Conservation (phyloP, 2,888 invertebrate genomes). For the Synanthedon vespiformis region DNA sequence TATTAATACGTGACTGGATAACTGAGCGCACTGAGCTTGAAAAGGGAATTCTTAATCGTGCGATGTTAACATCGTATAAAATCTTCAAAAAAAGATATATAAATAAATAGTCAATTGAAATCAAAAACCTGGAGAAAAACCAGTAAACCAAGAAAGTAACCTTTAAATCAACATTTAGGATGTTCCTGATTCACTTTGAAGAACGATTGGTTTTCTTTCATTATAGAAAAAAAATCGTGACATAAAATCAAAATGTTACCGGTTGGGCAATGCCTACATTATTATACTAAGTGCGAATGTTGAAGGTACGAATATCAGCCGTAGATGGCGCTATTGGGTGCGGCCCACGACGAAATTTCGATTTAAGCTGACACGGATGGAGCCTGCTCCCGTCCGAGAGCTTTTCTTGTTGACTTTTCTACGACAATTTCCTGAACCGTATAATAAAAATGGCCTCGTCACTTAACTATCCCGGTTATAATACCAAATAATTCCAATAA, state of each 20-base stretch:
- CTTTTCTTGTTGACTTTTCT: conserved; percentile 35
- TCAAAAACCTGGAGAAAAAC: too few species aligned
- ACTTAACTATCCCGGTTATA: not conserved
- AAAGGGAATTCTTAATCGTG: conserved; percentile 22
- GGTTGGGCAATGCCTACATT: too few species aligned
- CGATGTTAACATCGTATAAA: conserved; percentile 50
- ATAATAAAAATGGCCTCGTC: conserved; percentile 24
- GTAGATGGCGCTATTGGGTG: conserved; percentile 45
- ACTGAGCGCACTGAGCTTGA: conserved; percentile 4
- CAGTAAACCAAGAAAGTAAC: too few species aligned
- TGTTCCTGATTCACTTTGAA: too few species aligned
- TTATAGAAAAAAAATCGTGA: too few species aligned
- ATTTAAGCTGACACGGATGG: conserved; percentile 47
- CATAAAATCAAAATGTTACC: too few species aligned
- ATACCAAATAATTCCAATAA: not conserved
- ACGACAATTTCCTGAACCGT: conserved; percentile 29
- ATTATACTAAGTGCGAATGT: too few species aligned
- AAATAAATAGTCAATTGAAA: conserved; percentile 66
- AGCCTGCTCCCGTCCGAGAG: conserved; percentile 17
- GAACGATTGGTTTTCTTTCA: too few species aligned
- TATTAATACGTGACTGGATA: conserved; percentile 6
- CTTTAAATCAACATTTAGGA: too few species aligned
- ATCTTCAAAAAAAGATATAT: conserved; percentile 62
- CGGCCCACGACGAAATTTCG: conserved; percentile 40
- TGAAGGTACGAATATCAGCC: conserved; percentile 4